Base-by-base conservation (phyloP, 2,888 invertebrate genomes). In the Leptopilina drosophilae region DNA sequence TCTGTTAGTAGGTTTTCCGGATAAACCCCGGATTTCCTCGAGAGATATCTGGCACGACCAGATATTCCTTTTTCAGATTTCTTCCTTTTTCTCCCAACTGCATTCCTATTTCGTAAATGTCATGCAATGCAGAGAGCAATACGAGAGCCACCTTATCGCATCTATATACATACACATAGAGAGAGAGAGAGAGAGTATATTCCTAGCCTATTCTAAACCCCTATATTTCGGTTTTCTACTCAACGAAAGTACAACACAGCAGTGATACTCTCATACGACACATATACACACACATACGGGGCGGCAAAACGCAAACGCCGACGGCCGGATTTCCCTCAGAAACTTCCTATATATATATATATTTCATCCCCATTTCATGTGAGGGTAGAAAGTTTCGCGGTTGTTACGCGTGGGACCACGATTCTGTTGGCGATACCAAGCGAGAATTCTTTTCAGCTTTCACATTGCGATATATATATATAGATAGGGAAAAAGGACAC, bases 301-400 rank as follows among this genome's bases (percentile, higher is more conserved):
- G 40, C 73, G 75, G 64, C 64, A 12, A 73, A 62, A 75, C 73
- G 73, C 53, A 78, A 78, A 56, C 75, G 56, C 78, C 49, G 56
- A 59, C 67, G 40, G 46, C 80, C 81, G 83, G 83, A 83, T 83
- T 83, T 82, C 81, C 83, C 79, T 80, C 80, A 82, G 78, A 82
- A 81, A 81, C 81, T 79, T 77, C 83, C 76, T 78, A 77, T 42
- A 42, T 3, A 42, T 42, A 7, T 42, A 42, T 42, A 42, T 42
- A 42, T 42, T 64, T 77, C 79, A 20, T 42, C 62, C 73, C 56
- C 33, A 14, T 56, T 73, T 67, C 67, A 66, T 62, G 81, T 59
- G 77, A 82, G 77, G 75, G 78, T 56, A 67, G 79, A 83, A 83
- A 83, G 59, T 83, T 83, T 83, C 77, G 82, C 76, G 79, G 84